phyloP scores from a whole-genome alignment of 30 jellyfish, hydroid and myxozoan genomes.

The Nemopilema nomurai region DNA sequence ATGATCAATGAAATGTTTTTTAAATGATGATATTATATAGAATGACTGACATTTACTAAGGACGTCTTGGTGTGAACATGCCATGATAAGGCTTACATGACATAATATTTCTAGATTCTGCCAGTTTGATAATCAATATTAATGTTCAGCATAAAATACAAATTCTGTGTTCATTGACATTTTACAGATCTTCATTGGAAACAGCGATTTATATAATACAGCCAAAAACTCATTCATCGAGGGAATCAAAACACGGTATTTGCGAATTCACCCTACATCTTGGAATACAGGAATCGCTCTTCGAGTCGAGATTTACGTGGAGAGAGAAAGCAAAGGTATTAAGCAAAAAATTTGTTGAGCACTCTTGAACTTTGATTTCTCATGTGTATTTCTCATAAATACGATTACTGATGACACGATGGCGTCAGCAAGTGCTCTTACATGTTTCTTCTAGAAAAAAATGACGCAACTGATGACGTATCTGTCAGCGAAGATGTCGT shows the following conservation, averaged over 20 bases:
- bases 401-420: not conserved
- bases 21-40: too few species aligned
- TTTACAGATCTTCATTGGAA: slow-evolving; percentile 44
- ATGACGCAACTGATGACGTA: not conserved
- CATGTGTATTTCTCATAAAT: not conserved
- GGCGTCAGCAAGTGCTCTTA: too few species aligned
- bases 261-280: slow-evolving; percentile 47
- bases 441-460: not conserved
- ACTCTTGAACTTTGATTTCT: not conserved
- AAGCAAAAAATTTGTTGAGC: too few species aligned
- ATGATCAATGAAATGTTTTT: too few species aligned
- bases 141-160: not conserved
- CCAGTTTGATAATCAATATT: not conserved
- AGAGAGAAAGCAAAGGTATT: slow-evolving; percentile 19
- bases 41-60: too few species aligned
- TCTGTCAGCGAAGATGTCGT: not conserved
- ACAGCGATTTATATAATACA: slow-evolving; percentile 23
- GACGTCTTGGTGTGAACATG: too few species aligned
- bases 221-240: slow-evolving; percentile 25
- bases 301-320: slow-evolving; percentile 54
- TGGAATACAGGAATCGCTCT: slow-evolving; percentile 56
- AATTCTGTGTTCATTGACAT: too few species aligned
- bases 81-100: too few species aligned
- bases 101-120: too few species aligned
- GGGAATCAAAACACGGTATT: slow-evolving; percentile 35